Percentiles rank a stretch among this genome's conserved stretches.
phyloP scores from a whole-genome alignment of 1,140 invertebrate genomes.

The Heliothis virescens region DNA sequence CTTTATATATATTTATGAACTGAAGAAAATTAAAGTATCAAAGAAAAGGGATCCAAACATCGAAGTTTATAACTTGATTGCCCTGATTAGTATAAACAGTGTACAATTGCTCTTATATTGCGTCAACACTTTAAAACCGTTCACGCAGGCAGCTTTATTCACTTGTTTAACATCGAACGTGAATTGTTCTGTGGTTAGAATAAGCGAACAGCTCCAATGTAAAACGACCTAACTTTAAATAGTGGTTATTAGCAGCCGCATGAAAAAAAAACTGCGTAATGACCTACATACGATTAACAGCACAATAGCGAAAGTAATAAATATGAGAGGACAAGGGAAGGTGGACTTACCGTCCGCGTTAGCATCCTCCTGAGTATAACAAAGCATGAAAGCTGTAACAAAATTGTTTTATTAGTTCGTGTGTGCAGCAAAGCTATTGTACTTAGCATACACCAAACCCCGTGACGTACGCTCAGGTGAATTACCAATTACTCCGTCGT shows the following conservation, averaged over 20 bases:
- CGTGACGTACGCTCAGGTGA: slow-evolving; percentile 10
- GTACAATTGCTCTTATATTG: slow-evolving; percentile 19
- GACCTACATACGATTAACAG: slow-evolving; percentile 78
- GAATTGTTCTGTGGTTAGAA: slow-evolving; percentile 66
- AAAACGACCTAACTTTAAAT: slow-evolving; percentile 66
- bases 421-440: slow-evolving; percentile 21
- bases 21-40: neutral
- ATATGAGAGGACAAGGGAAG: slow-evolving; percentile 51
- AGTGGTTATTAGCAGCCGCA: slow-evolving; percentile 77
- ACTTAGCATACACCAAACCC: slow-evolving; percentile 29
- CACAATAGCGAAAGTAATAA: slow-evolving; percentile 75
- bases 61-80: neutral
- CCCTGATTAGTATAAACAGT: slow-evolving; percentile 21
- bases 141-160: slow-evolving; percentile 35
- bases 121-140: slow-evolving; percentile 4
- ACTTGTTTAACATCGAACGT: slow-evolving; percentile 40
- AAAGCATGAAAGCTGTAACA: slow-evolving; percentile 96
- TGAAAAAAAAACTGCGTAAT: slow-evolving; percentile 75
- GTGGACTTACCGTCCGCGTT: slow-evolving; percentile 93
- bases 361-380: slow-evolving; percentile 95
- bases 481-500: slow-evolving; percentile 23
- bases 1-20: neutral
- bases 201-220: slow-evolving; percentile 73
- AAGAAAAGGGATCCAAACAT: neutral
- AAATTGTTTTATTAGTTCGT: slow-evolving; percentile 79